Conservation (phyloP, 2,888 invertebrate genomes). For the Drosophila fulvimacula region DNA sequence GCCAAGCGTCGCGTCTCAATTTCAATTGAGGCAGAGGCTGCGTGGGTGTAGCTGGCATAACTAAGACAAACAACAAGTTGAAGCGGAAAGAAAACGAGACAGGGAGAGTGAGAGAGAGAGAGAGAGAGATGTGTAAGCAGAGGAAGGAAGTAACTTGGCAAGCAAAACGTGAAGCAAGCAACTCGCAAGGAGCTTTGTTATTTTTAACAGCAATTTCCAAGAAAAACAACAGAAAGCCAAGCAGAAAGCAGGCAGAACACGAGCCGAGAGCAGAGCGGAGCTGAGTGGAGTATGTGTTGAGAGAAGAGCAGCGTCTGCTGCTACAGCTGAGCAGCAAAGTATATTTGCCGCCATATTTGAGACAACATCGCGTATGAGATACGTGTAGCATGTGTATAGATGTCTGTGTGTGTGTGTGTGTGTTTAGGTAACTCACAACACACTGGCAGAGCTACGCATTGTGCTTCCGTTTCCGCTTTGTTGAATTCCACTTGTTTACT, state of each 20-base stretch:
- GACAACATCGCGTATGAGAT: slow-evolving; percentile 75
- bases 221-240: slow-evolving; percentile 73
- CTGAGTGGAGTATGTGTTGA: neutral
- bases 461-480: slow-evolving; percentile 82
- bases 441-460: slow-evolving; percentile 68
- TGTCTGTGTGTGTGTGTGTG: slow-evolving; percentile 23
- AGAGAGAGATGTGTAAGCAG: neutral
- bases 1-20: slow-evolving; percentile 69
- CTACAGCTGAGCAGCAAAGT: slow-evolving; percentile 64
- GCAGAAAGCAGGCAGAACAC: slow-evolving; percentile 10
- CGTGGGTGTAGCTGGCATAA: slow-evolving; percentile 46
- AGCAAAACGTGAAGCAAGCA: slow-evolving; percentile 57
- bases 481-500: slow-evolving; percentile 82
- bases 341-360: slow-evolving; percentile 80
- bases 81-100: slow-evolving; percentile 19
- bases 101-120: neutral
- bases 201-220: slow-evolving; percentile 81
- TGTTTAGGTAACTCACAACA: slow-evolving; percentile 55
- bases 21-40: slow-evolving; percentile 49
- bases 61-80: slow-evolving; percentile 68
- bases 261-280: neutral
- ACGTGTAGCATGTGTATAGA: slow-evolving; percentile 27
- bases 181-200: slow-evolving; percentile 73
- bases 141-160: slow-evolving; percentile 73
- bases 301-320: slow-evolving; percentile 42